Percentiles rank a stretch among this genome's conserved stretches.
phyloP scores from a whole-genome alignment of 2,797 vertebrate genomes.

The Pseudomugil tenellus region DNA sequence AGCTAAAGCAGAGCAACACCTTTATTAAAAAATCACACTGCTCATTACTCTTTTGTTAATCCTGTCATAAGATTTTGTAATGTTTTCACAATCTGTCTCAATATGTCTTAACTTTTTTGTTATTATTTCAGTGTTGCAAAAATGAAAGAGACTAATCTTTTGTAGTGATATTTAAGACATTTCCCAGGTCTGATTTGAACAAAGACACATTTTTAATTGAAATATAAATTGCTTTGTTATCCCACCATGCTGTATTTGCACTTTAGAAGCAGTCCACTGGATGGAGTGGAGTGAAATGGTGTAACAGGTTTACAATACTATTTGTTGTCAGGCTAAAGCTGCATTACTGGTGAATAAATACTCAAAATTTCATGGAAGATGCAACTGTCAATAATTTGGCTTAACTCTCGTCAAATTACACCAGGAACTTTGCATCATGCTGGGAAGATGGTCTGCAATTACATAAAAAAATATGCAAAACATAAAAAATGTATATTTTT shows the following conservation, averaged over 20 bases:
- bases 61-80: not conserved
- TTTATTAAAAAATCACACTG: conserved; percentile 12
- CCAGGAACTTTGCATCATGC: not conserved
- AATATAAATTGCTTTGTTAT: not conserved
- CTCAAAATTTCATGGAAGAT: not conserved
- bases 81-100: conserved; percentile 7
- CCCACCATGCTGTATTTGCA: too few species aligned
- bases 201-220: not conserved
- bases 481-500: not conserved
- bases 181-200: not conserved
- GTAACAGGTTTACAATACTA: not conserved
- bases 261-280: not conserved
- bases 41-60: conserved; percentile 9
- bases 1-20: conserved; percentile 17
- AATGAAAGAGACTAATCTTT: not conserved
- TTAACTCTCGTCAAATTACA: not conserved
- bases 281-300: not conserved
- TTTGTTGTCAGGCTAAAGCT: not conserved
- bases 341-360: not conserved
- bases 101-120: too few species aligned
- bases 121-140: not conserved
- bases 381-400: not conserved
- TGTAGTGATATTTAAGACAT: not conserved
- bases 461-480: not conserved
- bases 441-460: not conserved